Evolutionary conservation across 2,888 invertebrate genomes (phyloP).

Genomic region (Sarcophaga subvicina): DNA sequence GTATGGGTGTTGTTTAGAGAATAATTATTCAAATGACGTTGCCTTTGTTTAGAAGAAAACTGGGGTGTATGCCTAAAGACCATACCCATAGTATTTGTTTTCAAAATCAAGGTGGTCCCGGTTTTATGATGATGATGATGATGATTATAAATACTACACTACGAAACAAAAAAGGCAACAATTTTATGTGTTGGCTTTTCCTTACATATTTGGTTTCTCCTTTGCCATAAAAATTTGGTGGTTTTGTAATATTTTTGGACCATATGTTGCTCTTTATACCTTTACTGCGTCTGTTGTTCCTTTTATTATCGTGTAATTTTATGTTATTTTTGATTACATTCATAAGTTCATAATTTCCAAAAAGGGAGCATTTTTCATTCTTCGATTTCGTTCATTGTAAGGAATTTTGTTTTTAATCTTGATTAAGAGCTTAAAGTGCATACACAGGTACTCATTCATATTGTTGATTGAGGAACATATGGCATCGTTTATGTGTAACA

Average conservation of each 20-base stretch:
- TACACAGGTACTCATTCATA: slow-evolving; percentile 48
- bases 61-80: too few species aligned
- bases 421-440: slow-evolving; percentile 58
- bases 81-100: not conserved
- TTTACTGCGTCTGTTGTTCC: slow-evolving; percentile 14
- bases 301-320: slow-evolving; percentile 62
- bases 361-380: not conserved
- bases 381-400: slow-evolving; percentile 13
- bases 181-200: slow-evolving; percentile 11
- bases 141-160: not conserved
- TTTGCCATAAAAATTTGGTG: slow-evolving; percentile 20
- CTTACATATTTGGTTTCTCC: not conserved
- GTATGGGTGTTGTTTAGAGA: too few species aligned
- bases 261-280: slow-evolving; percentile 38
- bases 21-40: too few species aligned
- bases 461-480: slow-evolving; percentile 43
- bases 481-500: slow-evolving; percentile 4
- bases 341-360: slow-evolving; percentile 42
- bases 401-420: slow-evolving; percentile 59
- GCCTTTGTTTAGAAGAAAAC: too few species aligned
- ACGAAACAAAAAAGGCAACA: not conserved
- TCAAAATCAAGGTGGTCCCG: slow-evolving; percentile 9
- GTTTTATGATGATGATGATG: not conserved
- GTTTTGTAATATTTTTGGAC: slow-evolving; percentile 35
- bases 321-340: slow-evolving; percentile 22